Conservation (phyloP, 2,888 invertebrate genomes). For the Junonia oenone region DNA sequence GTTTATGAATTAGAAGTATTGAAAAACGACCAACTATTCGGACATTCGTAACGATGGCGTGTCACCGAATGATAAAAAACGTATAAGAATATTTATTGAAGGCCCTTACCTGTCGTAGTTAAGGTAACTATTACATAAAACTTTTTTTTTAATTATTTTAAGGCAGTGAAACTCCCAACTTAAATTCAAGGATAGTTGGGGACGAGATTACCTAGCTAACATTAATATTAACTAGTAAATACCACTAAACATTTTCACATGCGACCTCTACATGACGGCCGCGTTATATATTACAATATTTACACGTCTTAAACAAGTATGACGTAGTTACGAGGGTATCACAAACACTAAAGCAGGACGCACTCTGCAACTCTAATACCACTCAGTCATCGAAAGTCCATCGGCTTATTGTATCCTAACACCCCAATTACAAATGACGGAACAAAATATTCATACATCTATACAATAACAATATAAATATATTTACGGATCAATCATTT, state of each 20-base stretch:
- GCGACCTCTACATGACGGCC: constrained; percentile 70
- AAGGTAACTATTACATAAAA: constrained; percentile 69
- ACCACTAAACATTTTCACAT: constrained; percentile 75
- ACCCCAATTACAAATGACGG: constrained; percentile 65
- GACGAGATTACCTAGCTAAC: constrained; percentile 78
- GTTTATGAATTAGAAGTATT: constrained; percentile 10
- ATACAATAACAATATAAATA: constrained; percentile 74
- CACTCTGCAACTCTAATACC: constrained; percentile 52
- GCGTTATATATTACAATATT: constrained; percentile 76
- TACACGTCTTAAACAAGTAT: constrained; percentile 72
- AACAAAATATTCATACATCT: constrained; percentile 66
- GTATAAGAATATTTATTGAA: constrained; percentile 45
- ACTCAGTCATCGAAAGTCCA: constrained; percentile 77
- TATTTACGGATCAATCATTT: constrained; percentile 59
- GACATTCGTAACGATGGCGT: constrained; percentile 32
- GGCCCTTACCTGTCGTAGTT: constrained; percentile 71
- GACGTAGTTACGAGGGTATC: constrained; percentile 48
- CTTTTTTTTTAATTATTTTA: constrained; percentile 66
- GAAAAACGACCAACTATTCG: constrained; percentile 22
- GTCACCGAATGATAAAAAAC: constrained; percentile 48
- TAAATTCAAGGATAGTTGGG: constrained; percentile 77
- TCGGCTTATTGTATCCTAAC: constrained; percentile 70
- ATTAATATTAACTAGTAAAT: constrained; percentile 70
- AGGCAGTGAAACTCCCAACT: constrained; percentile 80
- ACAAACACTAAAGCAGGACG: constrained; percentile 63